These are phyloP conservation scores for Lordiphosa collinella DNA, from an alignment of 1,140 invertebrate species.

Conservation along the genomic window DNA sequence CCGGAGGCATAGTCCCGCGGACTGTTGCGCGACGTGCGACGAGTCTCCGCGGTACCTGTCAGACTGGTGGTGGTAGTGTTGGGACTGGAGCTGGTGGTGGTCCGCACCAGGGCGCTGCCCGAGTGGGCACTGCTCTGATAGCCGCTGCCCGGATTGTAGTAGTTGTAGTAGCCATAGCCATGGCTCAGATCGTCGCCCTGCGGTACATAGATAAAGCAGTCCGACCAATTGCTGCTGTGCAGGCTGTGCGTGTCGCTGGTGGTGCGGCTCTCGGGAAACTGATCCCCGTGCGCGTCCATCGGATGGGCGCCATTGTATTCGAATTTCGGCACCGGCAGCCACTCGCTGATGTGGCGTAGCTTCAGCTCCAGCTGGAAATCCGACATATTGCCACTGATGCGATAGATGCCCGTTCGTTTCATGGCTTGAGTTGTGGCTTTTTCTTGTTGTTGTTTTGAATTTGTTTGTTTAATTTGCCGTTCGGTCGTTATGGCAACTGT, in stretches of 20 bases:
- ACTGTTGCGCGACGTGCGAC: neutral
- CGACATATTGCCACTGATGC: constrained; percentile 80
- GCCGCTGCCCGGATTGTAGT: constrained; percentile 25
- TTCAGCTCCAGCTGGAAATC: constrained; percentile 80
- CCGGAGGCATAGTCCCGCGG: neutral
- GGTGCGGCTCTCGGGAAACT: constrained; percentile 17
- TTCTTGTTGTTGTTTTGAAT: neutral
- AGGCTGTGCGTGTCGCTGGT: neutral
- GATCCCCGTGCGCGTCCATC: neutral
- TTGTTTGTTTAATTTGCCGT: constrained; percentile 8
- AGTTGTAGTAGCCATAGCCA: constrained; percentile 31
- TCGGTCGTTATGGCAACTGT: constrained; percentile 47
- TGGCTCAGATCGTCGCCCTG: constrained; percentile 26
- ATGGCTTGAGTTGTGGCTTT: constrained; percentile 41
- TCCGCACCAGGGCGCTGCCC: neutral
- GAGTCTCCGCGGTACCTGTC: neutral
- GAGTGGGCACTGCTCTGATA: constrained; percentile 2
- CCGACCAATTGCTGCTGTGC: constrained; percentile 19
- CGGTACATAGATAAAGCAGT: constrained; percentile 46
- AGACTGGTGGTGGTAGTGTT: neutral
- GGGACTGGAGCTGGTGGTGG: neutral
- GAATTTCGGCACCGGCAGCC: constrained; percentile 69
- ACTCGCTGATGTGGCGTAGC: constrained; percentile 57
- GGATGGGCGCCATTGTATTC: constrained; percentile 40
- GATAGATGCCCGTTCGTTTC: constrained; percentile 80